Evolutionary conservation across 2,797 vertebrate species (phyloP), one percentile per base, ranked within the genome.

Genomic region (Labroides dimidiatus): DNA sequence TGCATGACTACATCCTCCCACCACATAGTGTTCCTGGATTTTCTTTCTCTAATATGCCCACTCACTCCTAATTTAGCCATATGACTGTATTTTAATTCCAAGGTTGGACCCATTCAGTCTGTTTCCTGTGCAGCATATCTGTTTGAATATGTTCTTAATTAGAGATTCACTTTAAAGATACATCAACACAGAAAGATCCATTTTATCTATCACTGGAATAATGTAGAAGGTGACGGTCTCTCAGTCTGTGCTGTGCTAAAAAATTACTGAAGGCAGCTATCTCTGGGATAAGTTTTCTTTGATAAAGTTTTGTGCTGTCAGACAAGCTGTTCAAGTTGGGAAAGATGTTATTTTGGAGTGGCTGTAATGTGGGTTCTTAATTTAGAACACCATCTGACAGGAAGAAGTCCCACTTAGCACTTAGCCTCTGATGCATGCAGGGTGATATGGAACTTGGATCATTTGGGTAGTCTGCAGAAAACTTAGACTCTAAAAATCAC

Each of bases 1-100:
- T 23, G 62, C 53, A 73, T 44, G 71, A 72, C 69, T 72, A 64
- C 69, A 74, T 59, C 56, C 78, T 60, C 67, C 54, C 69, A 84
- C 64, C 37, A 33, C 33, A 37, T 44, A 51, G 45, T 17, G 6
- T 56, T 30, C 55, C 67, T 65, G 39, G 47, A 71, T 63, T 71
- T 48, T 59, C 58, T n/a, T 49, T 54, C 69, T 59, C 49, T 50
- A 47, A 49, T 47, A 49, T 57, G 56, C 78, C 78, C 64, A 78
- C 80, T 30, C 56, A 24, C 55, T 68, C 43, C 33, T 53, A 53
- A 72, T 68, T 77, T 79, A 61, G 62, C 59, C 43, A 16, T 59
- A 66, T 41, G 37, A 16, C 58, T 64, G 12, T 48, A 63, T 41
- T 58, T 21, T 30, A 39, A 53, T 65, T 59, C 39, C 42, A 68